Conservation (phyloP, 2,113 vertebrate genomes). For the Brachypodius melanocephalos region DNA sequence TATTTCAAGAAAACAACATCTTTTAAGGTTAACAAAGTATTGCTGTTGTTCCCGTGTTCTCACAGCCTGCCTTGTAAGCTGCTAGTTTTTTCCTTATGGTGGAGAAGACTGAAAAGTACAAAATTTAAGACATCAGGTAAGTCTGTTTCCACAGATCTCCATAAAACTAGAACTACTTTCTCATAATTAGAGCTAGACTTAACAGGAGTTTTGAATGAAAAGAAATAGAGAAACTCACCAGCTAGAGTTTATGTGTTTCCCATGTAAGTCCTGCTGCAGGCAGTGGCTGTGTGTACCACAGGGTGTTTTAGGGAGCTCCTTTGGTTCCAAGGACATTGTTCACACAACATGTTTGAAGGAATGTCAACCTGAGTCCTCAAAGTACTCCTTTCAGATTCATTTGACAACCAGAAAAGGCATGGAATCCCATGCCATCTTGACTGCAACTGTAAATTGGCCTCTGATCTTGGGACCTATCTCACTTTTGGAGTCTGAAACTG, state of each 20-base stretch:
- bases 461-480: neutral
- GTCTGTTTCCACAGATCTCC: neutral
- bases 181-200: neutral
- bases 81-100: neutral
- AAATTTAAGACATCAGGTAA: neutral
- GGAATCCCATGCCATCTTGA: neutral
- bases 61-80: neutral
- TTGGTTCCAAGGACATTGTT: neutral
- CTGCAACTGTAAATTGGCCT: neutral
- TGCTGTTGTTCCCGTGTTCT: neutral
- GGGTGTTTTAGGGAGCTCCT: neutral
- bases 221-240: neutral
- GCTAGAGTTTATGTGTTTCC: neutral
- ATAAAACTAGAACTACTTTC: neutral
- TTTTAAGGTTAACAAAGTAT: neutral
- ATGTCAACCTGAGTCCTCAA: neutral
- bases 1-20: neutral
- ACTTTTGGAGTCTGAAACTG: neutral
- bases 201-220: neutral
- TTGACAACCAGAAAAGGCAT: too few relatives aligned
- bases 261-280: neutral
- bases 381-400: neutral
- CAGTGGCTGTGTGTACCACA: neutral
- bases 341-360: neutral
- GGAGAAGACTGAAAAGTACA: neutral